Percentiles rank a stretch among this genome's conserved stretches.
Conservation (phyloP, 2,113 vertebrate species). For the Gallinago undulata region DNA sequence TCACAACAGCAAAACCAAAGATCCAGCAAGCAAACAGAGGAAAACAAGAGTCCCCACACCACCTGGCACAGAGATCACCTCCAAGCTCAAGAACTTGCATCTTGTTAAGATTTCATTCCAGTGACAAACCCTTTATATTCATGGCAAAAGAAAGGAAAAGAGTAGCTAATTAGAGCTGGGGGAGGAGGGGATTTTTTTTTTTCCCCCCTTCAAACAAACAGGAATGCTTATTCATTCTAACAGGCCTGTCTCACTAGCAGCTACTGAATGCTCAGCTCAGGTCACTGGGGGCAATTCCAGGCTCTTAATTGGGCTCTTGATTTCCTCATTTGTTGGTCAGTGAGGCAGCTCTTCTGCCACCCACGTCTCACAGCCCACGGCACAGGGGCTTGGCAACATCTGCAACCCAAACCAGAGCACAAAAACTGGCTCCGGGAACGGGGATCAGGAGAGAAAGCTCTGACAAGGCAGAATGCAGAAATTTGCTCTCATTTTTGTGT, state of each 20-base stretch:
- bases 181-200: not conserved
- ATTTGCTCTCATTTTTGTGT: not conserved
- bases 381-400: not conserved
- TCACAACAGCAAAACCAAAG: not conserved
- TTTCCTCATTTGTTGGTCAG: slow-evolving; percentile 39
- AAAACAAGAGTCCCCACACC: not conserved
- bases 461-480: not conserved
- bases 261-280: not conserved
- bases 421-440: not conserved
- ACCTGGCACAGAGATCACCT: not conserved
- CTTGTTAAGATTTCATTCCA: not conserved
- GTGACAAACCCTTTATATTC: not conserved
- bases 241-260: not conserved
- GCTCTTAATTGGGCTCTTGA: slow-evolving; percentile 36
- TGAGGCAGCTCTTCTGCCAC: slow-evolving; percentile 28
- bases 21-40: not conserved
- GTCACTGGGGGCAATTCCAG: slow-evolving; percentile 31
- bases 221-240: slow-evolving; percentile 30
- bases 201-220: not conserved
- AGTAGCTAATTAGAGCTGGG: slow-evolving; percentile 2
- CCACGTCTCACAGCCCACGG: not conserved
- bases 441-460: not conserved
- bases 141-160: not conserved
- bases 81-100: not conserved
- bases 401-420: not conserved